Evolutionary conservation across 2,888 invertebrate genomes (phyloP), one percentile per base, ranked within the genome.

Genomic region (Drymonia ruficornis): DNA sequence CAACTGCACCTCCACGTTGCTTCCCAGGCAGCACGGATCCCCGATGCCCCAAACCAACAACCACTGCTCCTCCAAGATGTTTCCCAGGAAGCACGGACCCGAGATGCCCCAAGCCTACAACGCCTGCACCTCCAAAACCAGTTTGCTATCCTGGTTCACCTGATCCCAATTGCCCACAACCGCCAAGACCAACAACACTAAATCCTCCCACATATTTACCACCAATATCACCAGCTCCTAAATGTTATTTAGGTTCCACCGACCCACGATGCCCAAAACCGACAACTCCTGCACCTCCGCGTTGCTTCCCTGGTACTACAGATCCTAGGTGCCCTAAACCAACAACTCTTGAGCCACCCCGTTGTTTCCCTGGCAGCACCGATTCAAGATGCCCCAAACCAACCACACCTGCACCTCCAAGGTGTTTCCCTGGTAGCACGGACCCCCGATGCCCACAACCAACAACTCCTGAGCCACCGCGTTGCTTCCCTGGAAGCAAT

Each of bases 251-350:
- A 0, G 78, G 80, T 0, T 65, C 65, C 65, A 55, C 53, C 1
- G 71, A 73, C 65, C 38, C 61, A 52, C 55, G 69, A 16, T 72
- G 69, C 45, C 81, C 83, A 0, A 56, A 61, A n/a, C 75, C 73
- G 0, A 72, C 78, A 0, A 72, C 78, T 1, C 61, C 72, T 48
- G 45, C 54, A 52, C 55, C 79, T 9, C 70, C 74, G 0, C 60
- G 55, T 8, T 69, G 62, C 42, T 67, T 0, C 38, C 79, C 84
- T 0, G 87, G 86, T 0, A 80, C 83, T 6, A 65, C 73, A 8
- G 74, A 91, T 64, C 83, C 84, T 0, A 70, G 74, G 3, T 88
- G 88, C 42, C 86, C 86, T 2, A 79, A 78, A 65, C 74, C 79
- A 28, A 70, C 77, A 5, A 67, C 74, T 6, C 65, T 67, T 12